Base-by-base conservation (phyloP, 64 coral and sea anemone species). In the Montipora foliosa region DNA sequence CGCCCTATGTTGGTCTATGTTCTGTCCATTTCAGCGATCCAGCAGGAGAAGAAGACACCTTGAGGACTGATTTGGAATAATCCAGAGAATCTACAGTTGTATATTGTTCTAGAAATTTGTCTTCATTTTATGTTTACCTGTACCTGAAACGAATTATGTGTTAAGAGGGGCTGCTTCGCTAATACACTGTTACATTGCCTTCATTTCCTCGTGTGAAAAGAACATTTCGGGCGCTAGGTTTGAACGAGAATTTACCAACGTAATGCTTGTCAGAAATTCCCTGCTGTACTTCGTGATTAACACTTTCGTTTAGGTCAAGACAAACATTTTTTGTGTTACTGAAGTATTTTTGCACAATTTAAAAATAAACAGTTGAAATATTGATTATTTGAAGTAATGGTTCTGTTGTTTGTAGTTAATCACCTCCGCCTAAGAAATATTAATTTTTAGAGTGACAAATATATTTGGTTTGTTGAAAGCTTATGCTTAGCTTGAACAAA, bases 21-120 rank as follows among this genome's bases (percentile, higher is more conserved):
- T 29, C 24, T 89, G 49, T 90, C 74, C 67, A 49, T 95, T 80
- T 67, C 71, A 83, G 93, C 93, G 44, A 95, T 95, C 72, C 88
- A 90, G 13, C 93, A 95, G 70, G 93, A 95, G 74, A 95, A 95
- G 74, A 95, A 95, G 93, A 86, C 66, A 52, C 58, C 46, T 90
- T 90, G 88, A 86, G 60, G 14, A 76, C 13, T 76, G 13, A 78
- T 78, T 50, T 78, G 76, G 76, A 78, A 49, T 78, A 78, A 78
- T 47, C 62, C 82, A 25, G 50, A 47, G 62, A 37, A 67, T 86
- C 71, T 71, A 13, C 47, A 49, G 5, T 50, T 66, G 22, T 17
- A 45, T 86, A 19, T 50, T 50, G 44, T 67, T 84, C 59, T 47
- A 84, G 11, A 84, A 70, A 68, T 71, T 72, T 72, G 44, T 49